Base-by-base conservation (phyloP, 2,113 vertebrate genomes). In the Nothobranchius kuhntae region DNA sequence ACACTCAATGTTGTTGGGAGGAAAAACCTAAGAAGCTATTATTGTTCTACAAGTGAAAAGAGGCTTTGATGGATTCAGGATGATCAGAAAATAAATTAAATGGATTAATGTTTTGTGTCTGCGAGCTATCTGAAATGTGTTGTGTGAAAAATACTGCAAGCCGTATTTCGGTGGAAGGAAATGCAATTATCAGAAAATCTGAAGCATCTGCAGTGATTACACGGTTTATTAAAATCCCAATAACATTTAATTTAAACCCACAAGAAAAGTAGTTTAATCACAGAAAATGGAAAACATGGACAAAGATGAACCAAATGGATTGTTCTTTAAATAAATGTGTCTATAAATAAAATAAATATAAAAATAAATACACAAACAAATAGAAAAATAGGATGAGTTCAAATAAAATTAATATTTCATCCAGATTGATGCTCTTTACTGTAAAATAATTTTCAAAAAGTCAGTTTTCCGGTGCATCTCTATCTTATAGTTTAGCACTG, bases 401-500 rank as follows among this genome's bases (percentile, higher is more conserved):
- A 54, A 64, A 53, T 38, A 0, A 61, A 46, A 45, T 11, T 2
- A 11, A 11, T 45, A 12, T 13, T 45, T 45, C 2, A 10, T 40
- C 38, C 38, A 40, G 7, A 40, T 7, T 9, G 38, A 7, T 40
- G 38, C 9, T 1, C 6, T 40, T 21, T 7, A 8, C 38, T 40
- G 38, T 40, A 8, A 8, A 9, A 1, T 9, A 40, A 40, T 7
- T 40, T 3, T 7, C 4, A 7, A 40, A 46, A 13, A 65, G 62
- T 59, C 24, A n/a, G 13, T 50, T 56, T 52, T 53, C 0, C 50
- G 35, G 0, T 0, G 1, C 1, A 40, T 12, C 10, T 13, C 95
- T 92, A 96, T 81, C 95, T 80, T 74, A 95, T 92, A 36, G 93
- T 92, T 89, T 93, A 95, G 78, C 92, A 92, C 45, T 83, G 90